Percentiles rank a stretch among this genome's conserved stretches.
Evolutionary conservation across 2,888 invertebrate species (phyloP).

Genomic region (Theretra japonica): DNA sequence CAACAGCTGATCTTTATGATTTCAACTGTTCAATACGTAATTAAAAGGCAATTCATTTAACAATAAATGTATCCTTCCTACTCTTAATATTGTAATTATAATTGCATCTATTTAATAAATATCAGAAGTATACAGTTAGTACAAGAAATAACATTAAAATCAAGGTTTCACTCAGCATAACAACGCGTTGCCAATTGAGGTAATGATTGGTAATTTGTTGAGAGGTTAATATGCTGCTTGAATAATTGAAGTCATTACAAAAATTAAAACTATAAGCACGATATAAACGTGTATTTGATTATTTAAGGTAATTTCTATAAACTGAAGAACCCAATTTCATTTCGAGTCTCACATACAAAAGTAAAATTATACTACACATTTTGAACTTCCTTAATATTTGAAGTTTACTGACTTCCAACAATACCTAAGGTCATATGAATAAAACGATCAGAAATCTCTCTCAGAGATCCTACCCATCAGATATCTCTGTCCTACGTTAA

Average conservation of each 20-base stretch:
- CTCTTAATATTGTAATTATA: neutral
- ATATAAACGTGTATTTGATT: neutral
- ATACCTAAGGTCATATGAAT: no score
- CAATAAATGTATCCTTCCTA: neutral
- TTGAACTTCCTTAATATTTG: no score
- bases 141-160: neutral
- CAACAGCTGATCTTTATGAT: slow-evolving; percentile 43
- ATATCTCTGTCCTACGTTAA: slow-evolving; percentile 43
- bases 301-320: no score
- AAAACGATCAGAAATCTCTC: no score
- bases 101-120: neutral
- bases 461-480: slow-evolving; percentile 32
- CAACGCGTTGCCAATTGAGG: neutral
- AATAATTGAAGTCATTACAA: neutral
- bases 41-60: neutral
- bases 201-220: neutral
- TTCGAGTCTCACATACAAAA: no score
- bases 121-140: neutral
- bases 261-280: neutral
- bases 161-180: neutral
- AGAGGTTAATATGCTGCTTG: neutral
- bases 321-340: no score
- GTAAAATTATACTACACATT: no score
- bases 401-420: no score
- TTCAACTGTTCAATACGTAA: slow-evolving; percentile 11